Conservation (phyloP, 2,888 invertebrate genomes). For the Volucella bombylans region DNA sequence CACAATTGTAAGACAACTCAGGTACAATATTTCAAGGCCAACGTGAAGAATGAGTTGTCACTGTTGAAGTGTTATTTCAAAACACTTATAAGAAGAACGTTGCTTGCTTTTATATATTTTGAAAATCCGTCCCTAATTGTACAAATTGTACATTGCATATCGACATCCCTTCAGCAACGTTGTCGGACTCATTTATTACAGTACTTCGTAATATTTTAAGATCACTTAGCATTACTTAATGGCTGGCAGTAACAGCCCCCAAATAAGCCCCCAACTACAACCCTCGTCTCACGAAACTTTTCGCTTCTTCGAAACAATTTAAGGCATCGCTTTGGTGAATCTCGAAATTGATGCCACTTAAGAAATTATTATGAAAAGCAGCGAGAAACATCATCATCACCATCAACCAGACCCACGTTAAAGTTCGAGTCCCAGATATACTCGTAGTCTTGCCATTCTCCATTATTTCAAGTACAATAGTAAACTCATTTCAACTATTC, state of each 20-base stretch:
- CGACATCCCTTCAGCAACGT: constrained; percentile 8
- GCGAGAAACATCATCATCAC: constrained; percentile 53
- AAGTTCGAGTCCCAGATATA: neutral
- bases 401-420: constrained; percentile 1
- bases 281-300: constrained; percentile 30
- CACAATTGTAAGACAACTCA: too few species aligned
- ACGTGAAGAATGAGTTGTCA: too few species aligned
- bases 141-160: neutral
- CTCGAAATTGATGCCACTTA: constrained; percentile 69
- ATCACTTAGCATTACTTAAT: constrained; percentile 60
- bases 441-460: constrained; percentile 12
- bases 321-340: constrained; percentile 57
- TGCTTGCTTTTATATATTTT: too few species aligned
- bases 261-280: constrained; percentile 22
- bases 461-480: constrained; percentile 36
- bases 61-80: too few species aligned
- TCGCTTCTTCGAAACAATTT: constrained; percentile 46
- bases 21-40: too few species aligned
- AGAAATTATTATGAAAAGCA: constrained; percentile 72
- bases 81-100: too few species aligned
- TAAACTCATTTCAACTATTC: constrained; percentile 63
- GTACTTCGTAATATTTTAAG: constrained; percentile 41
- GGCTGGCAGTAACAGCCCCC: constrained; percentile 58
- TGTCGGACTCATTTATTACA: constrained; percentile 30
- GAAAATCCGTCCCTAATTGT: too few species aligned